Conservation (phyloP, 2,888 invertebrate species). For the Latrodectus hesperus region DNA sequence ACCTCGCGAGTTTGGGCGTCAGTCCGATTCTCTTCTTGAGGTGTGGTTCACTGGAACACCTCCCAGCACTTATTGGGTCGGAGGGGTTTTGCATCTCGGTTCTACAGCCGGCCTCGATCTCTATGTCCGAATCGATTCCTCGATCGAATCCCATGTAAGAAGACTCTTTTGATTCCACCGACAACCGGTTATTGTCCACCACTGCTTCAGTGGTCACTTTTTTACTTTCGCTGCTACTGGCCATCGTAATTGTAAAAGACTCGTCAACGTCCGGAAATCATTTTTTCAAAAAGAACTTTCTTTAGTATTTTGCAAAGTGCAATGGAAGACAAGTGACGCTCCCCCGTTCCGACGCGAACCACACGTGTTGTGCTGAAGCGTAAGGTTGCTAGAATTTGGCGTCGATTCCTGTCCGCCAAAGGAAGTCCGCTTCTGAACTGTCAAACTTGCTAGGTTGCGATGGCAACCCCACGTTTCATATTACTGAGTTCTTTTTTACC, state of each 20-base stretch:
- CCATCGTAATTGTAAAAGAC: not conserved
- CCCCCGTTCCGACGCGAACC: too few species aligned
- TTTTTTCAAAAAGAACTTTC: too few species aligned
- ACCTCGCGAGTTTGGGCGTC: constrained; percentile 52
- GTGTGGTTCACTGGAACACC: constrained; percentile 49
- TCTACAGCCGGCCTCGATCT: constrained; percentile 25
- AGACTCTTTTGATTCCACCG: constrained; percentile 89
- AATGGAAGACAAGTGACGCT: too few species aligned
- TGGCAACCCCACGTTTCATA: too few species aligned
- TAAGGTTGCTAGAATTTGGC: too few species aligned
- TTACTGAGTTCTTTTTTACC: too few species aligned
- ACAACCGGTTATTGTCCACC: constrained; percentile 73
- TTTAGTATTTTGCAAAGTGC: too few species aligned
- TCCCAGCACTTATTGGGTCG: constrained; percentile 28
- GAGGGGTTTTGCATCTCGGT: not conserved
- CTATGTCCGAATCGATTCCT: constrained; percentile 88
- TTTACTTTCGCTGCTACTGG: not conserved
- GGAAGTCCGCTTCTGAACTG: too few species aligned
- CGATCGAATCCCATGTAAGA: constrained; percentile 93
- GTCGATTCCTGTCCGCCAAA: too few species aligned
- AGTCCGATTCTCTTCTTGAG: constrained; percentile 30
- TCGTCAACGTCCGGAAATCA: too few species aligned
- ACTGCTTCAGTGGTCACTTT: not conserved
- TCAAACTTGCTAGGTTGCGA: too few species aligned
- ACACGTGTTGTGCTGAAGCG: too few species aligned